These are phyloP conservation scores for Eupelmus urozonus DNA, from an alignment of 2,888 invertebrate genomes.

Conservation along the genomic window DNA sequence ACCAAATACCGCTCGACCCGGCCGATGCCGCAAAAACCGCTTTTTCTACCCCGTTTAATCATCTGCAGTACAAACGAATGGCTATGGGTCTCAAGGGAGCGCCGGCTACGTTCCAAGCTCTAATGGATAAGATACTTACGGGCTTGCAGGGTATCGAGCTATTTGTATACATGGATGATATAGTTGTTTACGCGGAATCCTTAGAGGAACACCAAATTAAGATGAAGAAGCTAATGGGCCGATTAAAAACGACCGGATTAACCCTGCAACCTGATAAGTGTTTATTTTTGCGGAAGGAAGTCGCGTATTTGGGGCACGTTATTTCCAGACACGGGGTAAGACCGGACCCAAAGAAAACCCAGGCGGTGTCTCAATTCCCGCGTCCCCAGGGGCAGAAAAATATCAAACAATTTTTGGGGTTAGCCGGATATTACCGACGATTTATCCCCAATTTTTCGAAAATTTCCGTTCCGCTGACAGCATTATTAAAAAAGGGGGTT, in stretches of 20 bases:
- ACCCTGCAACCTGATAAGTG: slow-evolving; percentile 32
- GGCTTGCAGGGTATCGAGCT: slow-evolving; percentile 4
- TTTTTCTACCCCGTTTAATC: neutral
- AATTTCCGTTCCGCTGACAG: neutral
- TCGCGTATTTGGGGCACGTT: slow-evolving; percentile 8
- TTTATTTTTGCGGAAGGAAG: slow-evolving; percentile 1
- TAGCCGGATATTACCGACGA: slow-evolving; percentile 18
- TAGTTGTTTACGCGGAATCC: neutral
- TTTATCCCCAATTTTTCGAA: slow-evolving; percentile 17
- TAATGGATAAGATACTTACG: neutral
- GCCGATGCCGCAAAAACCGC: neutral
- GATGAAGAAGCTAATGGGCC: slow-evolving; percentile 3
- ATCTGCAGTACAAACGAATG: neutral
- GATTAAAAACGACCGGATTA: slow-evolving; percentile 10
- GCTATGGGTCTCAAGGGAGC: neutral
- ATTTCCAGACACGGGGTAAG: neutral
- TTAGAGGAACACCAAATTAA: neutral
- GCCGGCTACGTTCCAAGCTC: neutral
- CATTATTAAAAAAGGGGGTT: slow-evolving; percentile 1
- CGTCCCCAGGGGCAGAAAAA: neutral
- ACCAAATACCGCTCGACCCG: slow-evolving; percentile 1
- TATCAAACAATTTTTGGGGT: slow-evolving; percentile 12
- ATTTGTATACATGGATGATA: slow-evolving; percentile 19
- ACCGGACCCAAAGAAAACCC: slow-evolving; percentile 16
- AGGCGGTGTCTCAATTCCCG: neutral